Evolutionary conservation across 2,797 vertebrate genomes (phyloP), one percentile per base, ranked within the genome.

Genomic region (Megaceryle alcyon): DNA sequence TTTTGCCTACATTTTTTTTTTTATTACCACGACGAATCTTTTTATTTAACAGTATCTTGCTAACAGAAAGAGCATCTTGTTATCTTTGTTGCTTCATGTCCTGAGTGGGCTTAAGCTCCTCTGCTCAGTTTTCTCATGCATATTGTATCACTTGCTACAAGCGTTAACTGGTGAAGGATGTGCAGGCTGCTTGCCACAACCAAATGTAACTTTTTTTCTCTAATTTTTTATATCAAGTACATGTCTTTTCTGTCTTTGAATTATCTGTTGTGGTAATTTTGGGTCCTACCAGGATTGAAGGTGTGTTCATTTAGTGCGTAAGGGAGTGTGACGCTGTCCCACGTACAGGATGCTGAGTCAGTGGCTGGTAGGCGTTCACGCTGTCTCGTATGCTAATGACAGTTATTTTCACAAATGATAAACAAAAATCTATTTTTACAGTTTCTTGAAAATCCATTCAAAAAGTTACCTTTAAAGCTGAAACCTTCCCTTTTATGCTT

Each of bases 11-110:
- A 20, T 28, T 79, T 91, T 49, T 78, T 25, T 93, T 78, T 89
- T 73, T 91, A 83, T 92, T 91, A 68, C 63, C 11, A 1, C 44
- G 79, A 82, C 82, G 89, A 83, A 94, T 90, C 49, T 78, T 75
- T 80, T 86, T 68, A 71, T 87, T 92, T 75, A 90, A 81, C 3
- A 5, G 64, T n/a, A 60, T 86, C 89, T 78, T 66, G 43, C 90
- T 90, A 93, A 79, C 56, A 78, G 56, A 59, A 85, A 61, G 21
- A 91, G 37, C 60, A n/a, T 44, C 60, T 92, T 68, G 60, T 91
- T 94, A 29, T 76, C 83, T 93, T 64, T 17, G 23, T 22, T 60
- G 21, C 61, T 63, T 44, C 12, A 0, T 11, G 43, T 61, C 65
- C 41, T 51, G 29, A 43, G 35, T 39, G 72, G 23, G 21, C 59